Base-by-base conservation (phyloP, 2,113 vertebrate species). In the Canis aureus region DNA sequence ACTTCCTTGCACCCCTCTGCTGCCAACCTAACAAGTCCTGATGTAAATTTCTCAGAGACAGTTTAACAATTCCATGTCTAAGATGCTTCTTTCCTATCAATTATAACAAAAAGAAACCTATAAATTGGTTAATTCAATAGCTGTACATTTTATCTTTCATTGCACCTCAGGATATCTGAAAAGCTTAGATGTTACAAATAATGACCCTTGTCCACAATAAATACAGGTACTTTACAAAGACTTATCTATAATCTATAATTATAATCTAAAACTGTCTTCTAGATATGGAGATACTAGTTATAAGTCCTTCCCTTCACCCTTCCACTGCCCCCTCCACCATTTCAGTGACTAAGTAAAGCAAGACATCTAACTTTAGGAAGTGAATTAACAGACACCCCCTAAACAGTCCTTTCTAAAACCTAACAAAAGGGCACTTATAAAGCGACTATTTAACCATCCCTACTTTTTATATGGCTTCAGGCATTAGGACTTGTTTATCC, bases 171-270 rank as follows among this genome's bases (percentile, higher is more conserved):
- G 51, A 85, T 27, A 91, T n/a, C 74, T 59, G 67, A 62, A 80
- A 95, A 81, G 51, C 85, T 79, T 79, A 80, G 64, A 87, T 81
- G 49, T 49, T 89, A 29, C 60, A 71, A 81, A 66, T 74, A 91
- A 79, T 83, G 43, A 95, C 83, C 2, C 80, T 20, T 85, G n/a
- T 80, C 64, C 64, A 88, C 22, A 89, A 35, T 60, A 95, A 90
- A 85, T 85, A 95, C 20, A 82, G 53, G 43, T 51, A 84, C 27
- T 95, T 92, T 53, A 79, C 67, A 62, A 93, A 94, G 86, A 88
- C 22, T 53, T 79, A 87, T 6, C 22, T 20, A 69, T 0, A 76
- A 76, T 22, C 51, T 67, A 69, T 35, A 20, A 25, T 69, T 92
- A 78, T 57, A 53, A 84, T 2, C 49, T 82, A 87, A 94, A 76